Evolutionary conservation across 2,888 invertebrate genomes (phyloP), one percentile per base, ranked within the genome.

Genomic region (Nemurella pictetii): DNA sequence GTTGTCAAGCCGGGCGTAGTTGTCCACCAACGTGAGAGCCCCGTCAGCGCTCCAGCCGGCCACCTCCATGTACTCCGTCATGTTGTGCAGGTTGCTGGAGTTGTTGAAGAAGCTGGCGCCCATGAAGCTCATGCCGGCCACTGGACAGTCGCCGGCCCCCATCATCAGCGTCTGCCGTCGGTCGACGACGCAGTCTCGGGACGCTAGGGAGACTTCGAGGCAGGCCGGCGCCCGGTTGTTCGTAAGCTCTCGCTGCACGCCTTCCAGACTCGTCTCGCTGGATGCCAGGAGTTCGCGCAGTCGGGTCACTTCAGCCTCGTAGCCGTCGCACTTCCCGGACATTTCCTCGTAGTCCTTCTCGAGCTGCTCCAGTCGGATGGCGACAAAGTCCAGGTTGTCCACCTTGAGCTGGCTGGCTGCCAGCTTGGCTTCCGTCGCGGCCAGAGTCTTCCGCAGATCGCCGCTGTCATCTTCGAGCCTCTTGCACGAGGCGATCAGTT

Each of bases 221-320:
- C n/a, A n/a, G n/a, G n/a, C n/a, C n/a, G n/a, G n/a, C 12, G 75
- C 75, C 2, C 28, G 26, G 15, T 75, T 75, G 75, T 75, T 75
- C 12, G 25, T 25, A 0, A 75, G 26, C 28, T 75, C 75, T n/a
- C 26, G 75, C 12, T 72, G 30, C 35, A 82, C 20, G 36, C 74
- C 74, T 26, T 83, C 75, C n/a, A 85, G 75, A 25, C 83, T 83
- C 9, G 32, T 35, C 35, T 77, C 82, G 12, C 29, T 77, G 29
- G 0, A 20, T 15, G 73, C 29, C n/a, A 85, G 77, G 20, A 32
- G 28, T n/a, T 15, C 74, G 30, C 77, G 32, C 7, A 83, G 36
- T 7, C 35, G 75, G 4, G 12, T 25, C 32, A 85, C 77, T 75
- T 83, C 83, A 15, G 26, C 35, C 36, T 77, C 36, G 29, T 73